Evolutionary conservation across 1,140 invertebrate species (phyloP).

Genomic region (Dendrolimus kikuchii): DNA sequence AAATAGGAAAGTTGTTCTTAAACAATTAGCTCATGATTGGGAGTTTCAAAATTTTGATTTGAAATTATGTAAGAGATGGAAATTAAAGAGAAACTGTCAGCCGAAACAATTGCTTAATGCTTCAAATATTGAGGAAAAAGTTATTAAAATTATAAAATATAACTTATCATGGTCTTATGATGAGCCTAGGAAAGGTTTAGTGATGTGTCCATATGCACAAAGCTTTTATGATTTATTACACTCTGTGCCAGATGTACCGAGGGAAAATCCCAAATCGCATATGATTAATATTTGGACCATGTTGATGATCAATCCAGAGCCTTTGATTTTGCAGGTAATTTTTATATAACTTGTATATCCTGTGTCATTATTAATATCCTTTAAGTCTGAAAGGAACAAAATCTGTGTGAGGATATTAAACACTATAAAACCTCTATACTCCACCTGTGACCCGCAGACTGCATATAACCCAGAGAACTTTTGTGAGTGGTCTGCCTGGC

Average conservation of each 20-base stretch:
- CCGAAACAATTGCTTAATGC: conserved; percentile 38
- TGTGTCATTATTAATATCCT: no score
- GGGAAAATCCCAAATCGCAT: conserved; percentile 34
- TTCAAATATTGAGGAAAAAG: conserved; percentile 42
- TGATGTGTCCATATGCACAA: conserved; percentile 52
- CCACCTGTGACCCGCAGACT: no score
- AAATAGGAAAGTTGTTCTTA: conserved; percentile 42
- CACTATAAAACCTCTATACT: no score
- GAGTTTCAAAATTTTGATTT: conserved; percentile 48
- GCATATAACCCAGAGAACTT: no score
- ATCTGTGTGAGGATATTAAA: no score
- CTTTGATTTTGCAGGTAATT: conserved; percentile 55
- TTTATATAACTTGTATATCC: background rate
- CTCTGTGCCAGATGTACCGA: conserved; percentile 29
- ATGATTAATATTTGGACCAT: conserved; percentile 58
- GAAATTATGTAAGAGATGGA: conserved; percentile 41
- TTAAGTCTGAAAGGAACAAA: no score
- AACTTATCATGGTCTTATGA: conserved; percentile 40
- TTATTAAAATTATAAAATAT: conserved; percentile 39
- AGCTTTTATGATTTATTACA: conserved; percentile 45
- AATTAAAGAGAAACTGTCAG: conserved; percentile 38
- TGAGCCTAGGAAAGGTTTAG: conserved; percentile 46
- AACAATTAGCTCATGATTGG: conserved; percentile 53
- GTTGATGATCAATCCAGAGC: conserved; percentile 58
- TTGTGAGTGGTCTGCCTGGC: no score